phyloP scores from a whole-genome alignment of 2,888 invertebrate species.

The Macrophya annulata region DNA sequence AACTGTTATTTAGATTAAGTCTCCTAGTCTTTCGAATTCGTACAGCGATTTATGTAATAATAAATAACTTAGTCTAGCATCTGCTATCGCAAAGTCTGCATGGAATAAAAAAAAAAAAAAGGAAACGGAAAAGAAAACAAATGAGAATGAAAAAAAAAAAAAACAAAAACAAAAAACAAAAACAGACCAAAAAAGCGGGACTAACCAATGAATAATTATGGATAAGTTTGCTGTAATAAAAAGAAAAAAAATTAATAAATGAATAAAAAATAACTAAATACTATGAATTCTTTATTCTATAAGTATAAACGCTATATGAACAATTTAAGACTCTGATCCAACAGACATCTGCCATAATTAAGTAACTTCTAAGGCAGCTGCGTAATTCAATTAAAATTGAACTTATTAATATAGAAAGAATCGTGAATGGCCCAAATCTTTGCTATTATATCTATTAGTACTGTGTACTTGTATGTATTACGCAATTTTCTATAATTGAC shows the following conservation, averaged over 20 bases:
- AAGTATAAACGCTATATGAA: constrained; percentile 59
- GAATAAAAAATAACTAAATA: constrained; percentile 5
- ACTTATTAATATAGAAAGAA: constrained; percentile 4
- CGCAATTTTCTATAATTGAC: constrained; percentile 63
- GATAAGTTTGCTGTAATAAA: constrained; percentile 46
- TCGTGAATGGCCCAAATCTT: constrained; percentile 47
- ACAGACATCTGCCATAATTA: constrained; percentile 49
- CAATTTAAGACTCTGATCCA: constrained; percentile 64
- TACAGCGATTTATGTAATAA: constrained; percentile 62
- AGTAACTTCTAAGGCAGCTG: constrained; percentile 28
- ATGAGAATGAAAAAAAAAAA: not conserved
- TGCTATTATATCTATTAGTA: constrained; percentile 59
- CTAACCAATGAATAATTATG: constrained; percentile 61
- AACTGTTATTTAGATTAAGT: constrained; percentile 44
- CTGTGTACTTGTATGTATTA: constrained; percentile 60
- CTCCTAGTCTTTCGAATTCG: constrained; percentile 67
- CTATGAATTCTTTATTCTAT: constrained; percentile 33
- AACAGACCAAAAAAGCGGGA: constrained; percentile 67
- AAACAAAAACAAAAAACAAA: constrained; percentile 6
- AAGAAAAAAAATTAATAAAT: not conserved
- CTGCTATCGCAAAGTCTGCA: constrained; percentile 23
- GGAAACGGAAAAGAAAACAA: too few species aligned
- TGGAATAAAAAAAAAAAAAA: not conserved
- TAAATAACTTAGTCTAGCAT: constrained; percentile 26
- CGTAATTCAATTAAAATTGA: constrained; percentile 33